Conservation (phyloP, 2,888 invertebrate genomes). For the Elegia similella region DNA sequence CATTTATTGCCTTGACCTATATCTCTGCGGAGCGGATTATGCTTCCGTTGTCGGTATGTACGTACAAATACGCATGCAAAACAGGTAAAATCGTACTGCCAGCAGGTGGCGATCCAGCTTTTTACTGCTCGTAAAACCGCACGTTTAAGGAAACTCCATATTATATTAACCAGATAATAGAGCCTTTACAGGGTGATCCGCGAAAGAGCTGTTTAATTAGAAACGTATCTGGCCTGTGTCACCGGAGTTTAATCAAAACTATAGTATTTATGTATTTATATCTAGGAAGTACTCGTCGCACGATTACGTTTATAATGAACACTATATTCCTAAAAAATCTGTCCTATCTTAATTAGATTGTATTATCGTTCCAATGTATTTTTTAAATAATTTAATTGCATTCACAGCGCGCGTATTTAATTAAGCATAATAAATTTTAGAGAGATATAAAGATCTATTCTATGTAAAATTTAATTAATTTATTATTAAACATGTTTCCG, state of each 20-base stretch:
- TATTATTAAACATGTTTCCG: no score
- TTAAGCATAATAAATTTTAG: no score
- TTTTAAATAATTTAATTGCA: no score
- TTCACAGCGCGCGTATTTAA: no score
- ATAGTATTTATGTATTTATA: no score
- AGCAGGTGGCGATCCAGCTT: background rate
- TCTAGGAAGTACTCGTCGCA: no score
- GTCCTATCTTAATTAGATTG: no score
- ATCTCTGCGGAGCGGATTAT: constrained; percentile 33
- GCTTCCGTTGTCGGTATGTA: background rate
- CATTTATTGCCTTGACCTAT: constrained; percentile 54
- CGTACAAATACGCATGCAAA: background rate
- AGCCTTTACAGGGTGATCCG: background rate
- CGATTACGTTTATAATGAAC: no score
- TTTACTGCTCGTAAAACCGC: constrained; percentile 33
- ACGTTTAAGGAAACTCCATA: background rate
- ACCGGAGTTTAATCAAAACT: background rate
- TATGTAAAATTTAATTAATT: no score
- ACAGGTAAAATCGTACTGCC: background rate
- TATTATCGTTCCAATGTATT: no score
- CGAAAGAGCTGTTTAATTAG: background rate
- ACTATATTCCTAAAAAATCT: no score
- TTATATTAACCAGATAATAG: background rate
- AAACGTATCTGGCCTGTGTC: background rate
- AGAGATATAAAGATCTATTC: no score